Evolutionary conservation across 2,113 vertebrate genomes (phyloP), one percentile per base, ranked within the genome.

Genomic region (Istiophorus platypterus): DNA sequence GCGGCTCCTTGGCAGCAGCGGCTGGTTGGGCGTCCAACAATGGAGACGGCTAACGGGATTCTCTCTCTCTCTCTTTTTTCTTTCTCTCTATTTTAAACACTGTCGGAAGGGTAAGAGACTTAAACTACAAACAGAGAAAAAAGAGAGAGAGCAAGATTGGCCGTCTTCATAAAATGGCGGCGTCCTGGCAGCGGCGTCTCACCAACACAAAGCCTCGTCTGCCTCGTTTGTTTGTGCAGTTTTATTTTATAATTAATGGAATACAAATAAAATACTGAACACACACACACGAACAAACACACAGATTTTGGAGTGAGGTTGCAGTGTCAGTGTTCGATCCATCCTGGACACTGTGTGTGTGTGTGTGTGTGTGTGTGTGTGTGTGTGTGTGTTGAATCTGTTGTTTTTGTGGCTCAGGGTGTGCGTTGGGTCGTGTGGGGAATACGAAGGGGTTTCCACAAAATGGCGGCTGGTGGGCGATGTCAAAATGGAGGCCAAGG

Each of bases 1-100:
- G 89, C 91, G 58, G 42, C 90, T 93, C 92, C 94, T 96, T 97
- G 97, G 97, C 97, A 97, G 92, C 80, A 24, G 86, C 27, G 90
- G 92, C 91, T 94, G 91, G 89, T 95, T 95, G 96, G 95, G 96
- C 96, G 95, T 96, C 96, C 96, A 96, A 96, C 96, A 96, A 97
- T 96, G 95, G 93, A 91, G 95, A 95, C 91, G 94, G 95, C 95
- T 95, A 95, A 96, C 93, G 88, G 94, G 95, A 95, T 94, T 94
- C 91, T 89, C 94, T 96, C 93, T 82, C 47, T 45, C 45, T 57
- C 52, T 80, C 67, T 81, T 81, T 49, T 74, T 89, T 92, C 86
- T 85, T 92, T 78, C 94, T 95, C 92, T 82, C 56, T 29, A 29
- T 82, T 77, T 80, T 65, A 65, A 82, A 85, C 59, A 39, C 72